Percentiles rank a stretch among this genome's conserved stretches.
phyloP scores from a whole-genome alignment of 2,888 invertebrate species.

The Eubasilissa splendida region DNA sequence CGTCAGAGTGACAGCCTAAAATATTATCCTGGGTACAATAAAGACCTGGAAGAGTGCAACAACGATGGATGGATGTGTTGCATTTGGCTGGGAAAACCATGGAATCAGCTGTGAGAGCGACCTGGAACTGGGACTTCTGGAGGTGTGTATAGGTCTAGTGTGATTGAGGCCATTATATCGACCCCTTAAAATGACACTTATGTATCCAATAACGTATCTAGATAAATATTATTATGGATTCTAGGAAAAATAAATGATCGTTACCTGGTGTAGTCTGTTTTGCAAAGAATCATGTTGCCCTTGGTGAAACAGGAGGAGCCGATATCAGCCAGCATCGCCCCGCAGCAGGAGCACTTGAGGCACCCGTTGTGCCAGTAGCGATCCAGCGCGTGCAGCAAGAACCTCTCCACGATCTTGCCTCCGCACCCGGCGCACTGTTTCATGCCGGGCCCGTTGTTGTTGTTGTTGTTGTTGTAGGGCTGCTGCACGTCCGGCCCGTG shows the following conservation, averaged over 20 bases:
- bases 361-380: slow-evolving; percentile 97
- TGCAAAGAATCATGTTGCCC: slow-evolving; percentile 95
- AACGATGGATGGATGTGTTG: no score
- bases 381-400: slow-evolving; percentile 92
- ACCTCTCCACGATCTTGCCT: slow-evolving; percentile 93
- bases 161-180: no score
- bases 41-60: no score
- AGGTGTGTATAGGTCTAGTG: no score
- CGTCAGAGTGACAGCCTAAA: no score
- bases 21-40: no score
- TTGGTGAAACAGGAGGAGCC: slow-evolving; percentile 94
- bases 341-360: slow-evolving; percentile 94
- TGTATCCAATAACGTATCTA: no score
- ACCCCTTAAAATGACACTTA: neutral
- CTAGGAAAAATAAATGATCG: slow-evolving; percentile 60
- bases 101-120: no score
- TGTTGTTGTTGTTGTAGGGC: slow-evolving; percentile 66
- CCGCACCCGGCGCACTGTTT: slow-evolving; percentile 94
- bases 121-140: no score
- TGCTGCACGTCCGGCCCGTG: slow-evolving; percentile 71
- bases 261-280: slow-evolving; percentile 95
- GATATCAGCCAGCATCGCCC: slow-evolving; percentile 90
- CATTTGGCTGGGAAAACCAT: no score
- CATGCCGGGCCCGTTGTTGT: slow-evolving; percentile 75
- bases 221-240: neutral